Conservation (phyloP, 2,113 vertebrate species). For the Leptobrachium leishanense region DNA sequence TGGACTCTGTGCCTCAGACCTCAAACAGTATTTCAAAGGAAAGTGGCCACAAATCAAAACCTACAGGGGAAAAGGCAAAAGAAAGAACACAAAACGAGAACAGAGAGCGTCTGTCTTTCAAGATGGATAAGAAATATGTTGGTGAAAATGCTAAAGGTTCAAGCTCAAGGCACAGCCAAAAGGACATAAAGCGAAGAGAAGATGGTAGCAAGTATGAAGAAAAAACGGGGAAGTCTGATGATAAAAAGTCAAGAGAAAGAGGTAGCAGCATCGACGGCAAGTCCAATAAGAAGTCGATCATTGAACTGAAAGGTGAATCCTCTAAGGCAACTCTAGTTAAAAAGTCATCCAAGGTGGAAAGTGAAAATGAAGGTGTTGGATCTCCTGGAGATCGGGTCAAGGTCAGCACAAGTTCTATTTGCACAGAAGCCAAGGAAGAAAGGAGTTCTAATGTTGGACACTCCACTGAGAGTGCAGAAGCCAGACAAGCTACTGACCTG, state of each 20-base stretch:
- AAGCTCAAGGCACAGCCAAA: constrained; percentile 57
- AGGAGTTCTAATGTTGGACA: background rate
- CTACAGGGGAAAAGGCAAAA: constrained; percentile 69
- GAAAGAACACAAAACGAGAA: constrained; percentile 74
- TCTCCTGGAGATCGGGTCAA: background rate
- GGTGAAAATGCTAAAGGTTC: constrained; percentile 70
- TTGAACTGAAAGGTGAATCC: constrained; percentile 63
- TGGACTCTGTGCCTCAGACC: constrained; percentile 46
- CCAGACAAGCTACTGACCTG: background rate
- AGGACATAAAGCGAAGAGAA: constrained; percentile 82
- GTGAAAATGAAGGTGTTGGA: background rate
- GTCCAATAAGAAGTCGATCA: constrained; percentile 53
- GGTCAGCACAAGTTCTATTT: background rate
- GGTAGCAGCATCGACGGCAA: constrained; percentile 62
- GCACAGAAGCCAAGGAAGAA: constrained; percentile 7
- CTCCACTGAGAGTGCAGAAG: background rate
- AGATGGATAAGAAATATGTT: constrained; percentile 73
- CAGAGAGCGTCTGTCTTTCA: constrained; percentile 65
- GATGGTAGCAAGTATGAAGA: constrained; percentile 70
- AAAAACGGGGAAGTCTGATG: constrained; percentile 59
- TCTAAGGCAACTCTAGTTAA: constrained; percentile 50
- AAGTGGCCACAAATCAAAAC: constrained; percentile 59
- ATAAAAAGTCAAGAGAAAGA: constrained; percentile 55
- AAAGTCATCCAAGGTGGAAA: constrained; percentile 58
- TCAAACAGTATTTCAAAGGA: constrained; percentile 65